A percentile compares a stretch with the other conserved stretches of the same genome.
phyloP scores from a whole-genome alignment of 2,113 vertebrate species.

The Forbesichthys papilliferus region DNA sequence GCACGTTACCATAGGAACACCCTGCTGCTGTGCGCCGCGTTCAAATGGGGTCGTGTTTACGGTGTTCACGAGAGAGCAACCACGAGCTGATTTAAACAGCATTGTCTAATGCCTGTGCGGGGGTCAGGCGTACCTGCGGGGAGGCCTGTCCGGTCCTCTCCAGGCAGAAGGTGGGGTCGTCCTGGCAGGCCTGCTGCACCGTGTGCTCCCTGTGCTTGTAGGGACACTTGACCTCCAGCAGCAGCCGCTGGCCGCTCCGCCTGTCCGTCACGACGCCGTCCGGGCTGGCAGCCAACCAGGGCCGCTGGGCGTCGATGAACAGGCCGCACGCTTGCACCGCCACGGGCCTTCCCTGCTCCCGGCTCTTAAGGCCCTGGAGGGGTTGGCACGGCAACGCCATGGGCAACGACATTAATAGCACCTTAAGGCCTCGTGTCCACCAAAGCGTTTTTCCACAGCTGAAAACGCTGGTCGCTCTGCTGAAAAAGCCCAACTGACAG shows the following conservation, averaged over 20 bases:
- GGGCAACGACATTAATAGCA: background rate
- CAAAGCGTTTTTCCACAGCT: no score
- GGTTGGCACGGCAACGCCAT: background rate
- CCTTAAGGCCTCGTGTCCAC: background rate
- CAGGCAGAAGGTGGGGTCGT: conserved; percentile 81
- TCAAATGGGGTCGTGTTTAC: no score
- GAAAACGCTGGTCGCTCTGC: no score
- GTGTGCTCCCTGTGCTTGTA: conserved; percentile 78
- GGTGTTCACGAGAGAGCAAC: no score
- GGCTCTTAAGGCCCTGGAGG: conserved; percentile 62
- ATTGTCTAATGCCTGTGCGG: background rate
- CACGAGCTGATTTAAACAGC: background rate
- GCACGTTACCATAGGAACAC: background rate
- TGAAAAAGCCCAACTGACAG: no score
- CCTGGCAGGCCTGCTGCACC: conserved; percentile 74
- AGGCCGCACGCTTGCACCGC: conserved; percentile 76
- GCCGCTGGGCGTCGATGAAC: conserved; percentile 72
- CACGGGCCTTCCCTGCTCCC: conserved; percentile 40
- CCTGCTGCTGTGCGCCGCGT: no score
- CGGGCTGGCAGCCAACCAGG: conserved; percentile 83
- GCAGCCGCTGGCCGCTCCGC: conserved; percentile 53
- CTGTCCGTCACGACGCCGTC: conserved; percentile 80
- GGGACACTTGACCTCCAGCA: conserved; percentile 86
- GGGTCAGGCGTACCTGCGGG: background rate
- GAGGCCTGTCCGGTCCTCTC: conserved; percentile 25